These are phyloP conservation scores for Bovichtus variegatus DNA, from an alignment of 2,797 vertebrate genomes.

Conservation along the genomic window DNA sequence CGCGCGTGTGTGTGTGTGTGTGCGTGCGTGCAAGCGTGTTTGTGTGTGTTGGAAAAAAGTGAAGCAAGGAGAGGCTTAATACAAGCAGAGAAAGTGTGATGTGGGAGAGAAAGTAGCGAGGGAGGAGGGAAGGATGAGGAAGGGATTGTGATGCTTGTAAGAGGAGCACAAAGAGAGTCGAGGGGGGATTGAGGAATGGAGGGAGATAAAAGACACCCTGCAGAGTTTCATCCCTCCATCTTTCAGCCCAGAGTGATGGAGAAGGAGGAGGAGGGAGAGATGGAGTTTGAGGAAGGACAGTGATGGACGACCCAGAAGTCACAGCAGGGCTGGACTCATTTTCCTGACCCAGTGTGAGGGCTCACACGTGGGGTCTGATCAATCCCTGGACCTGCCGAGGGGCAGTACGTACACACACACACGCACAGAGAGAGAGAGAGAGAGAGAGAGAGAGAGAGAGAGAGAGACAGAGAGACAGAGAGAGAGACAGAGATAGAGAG, in stretches of 20 bases:
- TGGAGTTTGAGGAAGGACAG: not conserved
- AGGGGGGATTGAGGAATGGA: constrained; percentile 20
- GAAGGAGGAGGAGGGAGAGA: not conserved
- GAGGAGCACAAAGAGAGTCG: constrained; percentile 25
- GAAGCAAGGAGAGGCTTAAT: constrained; percentile 12
- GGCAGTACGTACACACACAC: not conserved
- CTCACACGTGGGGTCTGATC: constrained; percentile 39
- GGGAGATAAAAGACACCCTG: constrained; percentile 38
- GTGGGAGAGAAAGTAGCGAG: constrained; percentile 16
- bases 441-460: too few relatives aligned
- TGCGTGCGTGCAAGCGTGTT: not conserved
- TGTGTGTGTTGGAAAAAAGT: not conserved
- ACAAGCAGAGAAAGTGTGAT: constrained; percentile 12
- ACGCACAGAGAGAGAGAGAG: too few relatives aligned
- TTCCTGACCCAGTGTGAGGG: constrained; percentile 66
- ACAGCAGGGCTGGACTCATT: constrained; percentile 59
- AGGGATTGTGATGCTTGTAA: constrained; percentile 11
- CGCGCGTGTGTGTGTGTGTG: not conserved
- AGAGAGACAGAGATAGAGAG: too few relatives aligned
- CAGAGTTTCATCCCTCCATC: constrained; percentile 48
- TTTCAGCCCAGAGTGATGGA: constrained; percentile 11
- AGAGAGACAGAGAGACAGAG: too few relatives aligned
- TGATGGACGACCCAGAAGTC: constrained; percentile 58
- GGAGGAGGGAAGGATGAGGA: constrained; percentile 3
- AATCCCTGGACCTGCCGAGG: constrained; percentile 40